A percentile compares a stretch with the other conserved stretches of the same genome.
phyloP scores from a whole-genome alignment of 2,797 vertebrate genomes.

The Microcaecilia unicolor region DNA sequence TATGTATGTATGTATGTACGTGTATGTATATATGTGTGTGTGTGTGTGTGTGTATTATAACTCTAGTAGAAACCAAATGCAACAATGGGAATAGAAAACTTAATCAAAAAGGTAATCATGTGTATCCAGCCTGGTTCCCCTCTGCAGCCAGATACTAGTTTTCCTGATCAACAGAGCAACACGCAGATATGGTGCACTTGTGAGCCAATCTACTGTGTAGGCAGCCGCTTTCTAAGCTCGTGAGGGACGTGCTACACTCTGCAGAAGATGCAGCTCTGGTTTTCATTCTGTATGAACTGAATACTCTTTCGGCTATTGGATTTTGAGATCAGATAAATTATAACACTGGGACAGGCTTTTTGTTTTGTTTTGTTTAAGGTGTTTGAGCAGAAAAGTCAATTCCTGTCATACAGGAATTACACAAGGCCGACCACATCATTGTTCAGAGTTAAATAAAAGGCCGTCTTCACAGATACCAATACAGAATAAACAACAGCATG shows the following conservation, averaged over 20 bases:
- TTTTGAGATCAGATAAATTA: conserved; percentile 1
- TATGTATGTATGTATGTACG: not conserved
- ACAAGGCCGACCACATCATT: not conserved
- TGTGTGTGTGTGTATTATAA: not conserved
- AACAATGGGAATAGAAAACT: conserved; percentile 30
- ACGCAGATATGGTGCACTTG: not conserved
- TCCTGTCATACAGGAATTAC: conserved; percentile 9
- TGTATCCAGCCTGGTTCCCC: conserved; percentile 31
- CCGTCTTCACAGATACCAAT: too few relatives aligned
- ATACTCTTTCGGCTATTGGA: not conserved
- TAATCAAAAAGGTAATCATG: conserved; percentile 49
- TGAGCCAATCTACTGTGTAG: conserved; percentile 2
- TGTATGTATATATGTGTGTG: not conserved
- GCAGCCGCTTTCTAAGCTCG: not conserved
- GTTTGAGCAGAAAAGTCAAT: too few relatives aligned
- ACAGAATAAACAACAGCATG: too few relatives aligned
- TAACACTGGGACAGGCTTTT: conserved; percentile 1
- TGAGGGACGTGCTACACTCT: not conserved
- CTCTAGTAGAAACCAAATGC: conserved; percentile 4
- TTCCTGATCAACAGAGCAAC: conserved; percentile 28
- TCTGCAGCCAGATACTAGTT: conserved; percentile 17
- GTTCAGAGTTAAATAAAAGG: not conserved
- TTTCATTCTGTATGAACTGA: too few relatives aligned
- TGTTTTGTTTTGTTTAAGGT: too few relatives aligned
- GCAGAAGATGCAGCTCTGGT: not conserved